Percentiles rank a stretch among this genome's conserved stretches.
Conservation (phyloP, 2,888 invertebrate genomes). For the Andrena trimmerana region DNA sequence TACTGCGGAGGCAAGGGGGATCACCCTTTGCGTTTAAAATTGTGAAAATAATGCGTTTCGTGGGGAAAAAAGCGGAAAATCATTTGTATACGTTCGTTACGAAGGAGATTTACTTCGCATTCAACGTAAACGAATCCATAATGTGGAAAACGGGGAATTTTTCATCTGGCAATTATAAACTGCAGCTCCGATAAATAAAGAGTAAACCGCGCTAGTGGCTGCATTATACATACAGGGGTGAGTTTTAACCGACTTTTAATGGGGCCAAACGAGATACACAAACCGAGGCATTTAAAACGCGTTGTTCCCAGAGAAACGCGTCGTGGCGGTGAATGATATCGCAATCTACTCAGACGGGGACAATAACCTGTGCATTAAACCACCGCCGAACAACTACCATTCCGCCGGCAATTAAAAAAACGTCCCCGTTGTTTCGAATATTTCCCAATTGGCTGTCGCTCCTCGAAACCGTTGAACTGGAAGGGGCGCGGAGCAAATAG, state of each 20-base stretch:
- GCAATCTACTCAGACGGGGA: too few species aligned
- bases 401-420: too few species aligned
- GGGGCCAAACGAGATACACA: not conserved
- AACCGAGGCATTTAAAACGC: too few species aligned
- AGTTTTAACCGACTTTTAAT: not conserved
- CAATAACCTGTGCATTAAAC: too few species aligned
- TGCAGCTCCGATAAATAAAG: not conserved
- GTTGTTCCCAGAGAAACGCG: too few species aligned
- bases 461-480: too few species aligned
- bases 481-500: too few species aligned
- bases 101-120: slow-evolving; percentile 9
- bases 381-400: too few species aligned
- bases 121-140: not conserved
- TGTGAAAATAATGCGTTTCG: slow-evolving; percentile 8
- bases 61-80: not conserved
- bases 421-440: too few species aligned
- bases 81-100: not conserved
- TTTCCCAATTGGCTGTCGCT: too few species aligned
- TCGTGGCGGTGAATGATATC: too few species aligned
- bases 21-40: not conserved
- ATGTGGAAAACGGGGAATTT: not conserved
- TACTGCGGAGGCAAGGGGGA: not conserved
- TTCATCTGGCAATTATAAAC: not conserved
- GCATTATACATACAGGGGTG: not conserved
- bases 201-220: not conserved